Percentiles rank a stretch among this genome's conserved stretches.
Evolutionary conservation across 2,888 invertebrate genomes (phyloP).

Genomic region (Phengaris alcon): DNA sequence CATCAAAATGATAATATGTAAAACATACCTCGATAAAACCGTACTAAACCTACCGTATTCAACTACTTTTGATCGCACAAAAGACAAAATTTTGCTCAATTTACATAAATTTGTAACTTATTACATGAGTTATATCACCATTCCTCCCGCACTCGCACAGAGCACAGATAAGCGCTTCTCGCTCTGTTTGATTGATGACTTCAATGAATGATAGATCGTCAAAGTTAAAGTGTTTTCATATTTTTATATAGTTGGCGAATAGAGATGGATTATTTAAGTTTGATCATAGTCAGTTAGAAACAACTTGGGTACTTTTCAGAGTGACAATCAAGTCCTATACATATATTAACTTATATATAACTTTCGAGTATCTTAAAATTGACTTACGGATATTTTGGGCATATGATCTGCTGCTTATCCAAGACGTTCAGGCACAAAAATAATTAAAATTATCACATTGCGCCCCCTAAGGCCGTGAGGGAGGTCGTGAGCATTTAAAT

Average conservation of each 20-base stretch:
- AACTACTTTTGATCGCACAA: background rate
- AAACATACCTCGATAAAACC: background rate
- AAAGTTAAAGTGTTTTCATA: slow-evolving; percentile 20
- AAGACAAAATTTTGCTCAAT: background rate
- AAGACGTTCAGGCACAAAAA: no score
- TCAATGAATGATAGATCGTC: slow-evolving; percentile 21
- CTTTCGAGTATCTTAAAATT: no score
- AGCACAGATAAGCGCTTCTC: background rate
- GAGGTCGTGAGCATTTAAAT: no score
- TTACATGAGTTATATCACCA: background rate
- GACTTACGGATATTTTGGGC: no score
- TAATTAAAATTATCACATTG: no score
- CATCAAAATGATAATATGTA: no score
- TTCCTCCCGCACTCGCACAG: background rate
- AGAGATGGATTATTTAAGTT: slow-evolving; percentile 3
- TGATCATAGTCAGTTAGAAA: background rate
- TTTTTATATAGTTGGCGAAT: slow-evolving; percentile 24
- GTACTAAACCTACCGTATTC: background rate
- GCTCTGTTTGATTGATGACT: slow-evolving; percentile 17
- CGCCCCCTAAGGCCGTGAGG: no score
- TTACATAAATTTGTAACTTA: slow-evolving; percentile 8
- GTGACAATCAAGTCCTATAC: background rate
- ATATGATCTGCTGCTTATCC: no score
- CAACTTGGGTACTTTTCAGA: background rate
- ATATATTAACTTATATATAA: background rate